Evolutionary conservation across 2,888 invertebrate species (phyloP).

Genomic region (Polymixis lichenea): DNA sequence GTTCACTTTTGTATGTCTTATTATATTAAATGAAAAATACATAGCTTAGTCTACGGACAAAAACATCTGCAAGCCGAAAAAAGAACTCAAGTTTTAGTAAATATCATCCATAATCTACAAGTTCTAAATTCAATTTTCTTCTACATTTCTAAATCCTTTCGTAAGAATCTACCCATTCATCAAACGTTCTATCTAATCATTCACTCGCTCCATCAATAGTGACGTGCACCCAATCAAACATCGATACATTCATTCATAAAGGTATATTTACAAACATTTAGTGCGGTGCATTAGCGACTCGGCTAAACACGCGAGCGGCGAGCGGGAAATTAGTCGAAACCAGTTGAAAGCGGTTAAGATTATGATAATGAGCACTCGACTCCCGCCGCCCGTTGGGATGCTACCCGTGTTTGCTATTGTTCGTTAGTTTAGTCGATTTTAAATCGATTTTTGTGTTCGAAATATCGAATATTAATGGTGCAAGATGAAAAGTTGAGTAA

Average conservation of each 20-base stretch:
- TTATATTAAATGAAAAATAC: neutral
- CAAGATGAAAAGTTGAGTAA: neutral
- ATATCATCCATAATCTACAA: slow-evolving; percentile 1
- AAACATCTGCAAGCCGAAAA: neutral
- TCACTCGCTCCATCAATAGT: slow-evolving; percentile 49
- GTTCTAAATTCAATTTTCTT: neutral
- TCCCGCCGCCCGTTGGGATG: slow-evolving; percentile 66
- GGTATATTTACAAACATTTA: slow-evolving; percentile 71
- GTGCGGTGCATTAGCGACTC: slow-evolving; percentile 66
- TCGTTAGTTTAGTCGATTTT: slow-evolving; percentile 60
- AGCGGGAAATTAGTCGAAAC: slow-evolving; percentile 77
- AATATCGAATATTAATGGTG: neutral
- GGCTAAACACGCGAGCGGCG: slow-evolving; percentile 71
- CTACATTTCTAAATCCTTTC: slow-evolving; percentile 7
- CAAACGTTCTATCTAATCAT: slow-evolving; percentile 34
- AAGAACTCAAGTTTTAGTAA: neutral
- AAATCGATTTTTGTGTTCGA: slow-evolving; percentile 46
- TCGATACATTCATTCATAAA: slow-evolving; percentile 65
- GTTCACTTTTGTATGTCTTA: neutral
- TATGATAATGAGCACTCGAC: slow-evolving; percentile 77
- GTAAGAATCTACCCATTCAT: slow-evolving; percentile 29
- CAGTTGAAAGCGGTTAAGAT: slow-evolving; percentile 77
- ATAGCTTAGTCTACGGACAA: neutral
- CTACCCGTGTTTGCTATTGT: slow-evolving; percentile 65
- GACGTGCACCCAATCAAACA: slow-evolving; percentile 56